These are phyloP conservation scores for Aphelinus certus DNA, from an alignment of 1,140 invertebrate species.

Conservation along the genomic window DNA sequence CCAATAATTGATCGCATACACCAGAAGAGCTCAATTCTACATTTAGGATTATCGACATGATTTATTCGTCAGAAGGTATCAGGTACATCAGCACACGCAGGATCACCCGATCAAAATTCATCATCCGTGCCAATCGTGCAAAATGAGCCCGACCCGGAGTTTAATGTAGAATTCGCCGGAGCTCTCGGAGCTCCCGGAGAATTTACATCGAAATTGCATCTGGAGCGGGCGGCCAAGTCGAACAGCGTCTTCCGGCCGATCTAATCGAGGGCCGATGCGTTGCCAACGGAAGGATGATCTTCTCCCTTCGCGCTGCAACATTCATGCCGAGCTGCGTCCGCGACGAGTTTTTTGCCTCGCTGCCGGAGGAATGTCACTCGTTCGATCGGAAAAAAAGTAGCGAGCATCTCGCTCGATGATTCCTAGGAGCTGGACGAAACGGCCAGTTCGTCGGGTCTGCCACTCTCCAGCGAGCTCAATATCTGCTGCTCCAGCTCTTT, in stretches of 20 bases:
- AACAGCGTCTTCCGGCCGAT: not conserved
- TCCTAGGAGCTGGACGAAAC: too few species aligned
- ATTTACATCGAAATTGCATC: slow-evolving; percentile 37
- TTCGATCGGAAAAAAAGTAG: not conserved
- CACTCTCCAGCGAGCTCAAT: too few species aligned
- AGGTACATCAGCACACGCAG: too few species aligned
- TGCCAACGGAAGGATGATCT: not conserved
- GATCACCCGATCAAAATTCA: too few species aligned
- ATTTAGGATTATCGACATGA: too few species aligned
- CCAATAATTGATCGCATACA: too few species aligned
- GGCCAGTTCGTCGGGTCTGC: too few species aligned
- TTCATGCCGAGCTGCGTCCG: slow-evolving; percentile 8
- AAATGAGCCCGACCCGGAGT: too few species aligned
- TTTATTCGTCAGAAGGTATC: too few species aligned
- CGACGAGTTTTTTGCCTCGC: slow-evolving; percentile 10
- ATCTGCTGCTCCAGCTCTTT: not conserved
- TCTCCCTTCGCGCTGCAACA: slow-evolving; percentile 6
- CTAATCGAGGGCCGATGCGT: slow-evolving; percentile 4
- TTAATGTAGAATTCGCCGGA: too few species aligned
- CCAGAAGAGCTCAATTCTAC: too few species aligned
- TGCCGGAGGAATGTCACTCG: not conserved
- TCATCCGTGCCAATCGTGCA: too few species aligned
- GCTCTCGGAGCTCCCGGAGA: not conserved
- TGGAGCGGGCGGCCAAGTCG: not conserved
- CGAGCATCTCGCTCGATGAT: not conserved